Evolutionary conservation across 2,113 vertebrate genomes (phyloP).

Genomic region (Rallus limicola): DNA sequence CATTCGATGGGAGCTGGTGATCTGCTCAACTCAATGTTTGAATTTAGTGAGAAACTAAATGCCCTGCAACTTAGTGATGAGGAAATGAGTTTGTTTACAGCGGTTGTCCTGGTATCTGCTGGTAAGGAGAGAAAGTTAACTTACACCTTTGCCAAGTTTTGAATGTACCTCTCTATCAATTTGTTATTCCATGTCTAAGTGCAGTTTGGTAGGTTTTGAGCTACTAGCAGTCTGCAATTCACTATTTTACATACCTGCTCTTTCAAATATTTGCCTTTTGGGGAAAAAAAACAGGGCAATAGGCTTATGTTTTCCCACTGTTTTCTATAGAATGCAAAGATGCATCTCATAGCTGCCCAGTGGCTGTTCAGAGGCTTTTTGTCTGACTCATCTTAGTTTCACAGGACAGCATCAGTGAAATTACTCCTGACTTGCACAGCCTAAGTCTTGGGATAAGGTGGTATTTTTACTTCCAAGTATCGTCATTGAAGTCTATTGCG

Average conservation of each 20-base stretch:
- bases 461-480: slow-evolving; percentile 18
- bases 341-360: neutral
- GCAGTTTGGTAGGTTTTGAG: neutral
- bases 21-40: slow-evolving; percentile 95
- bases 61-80: slow-evolving; percentile 89
- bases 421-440: slow-evolving; percentile 1
- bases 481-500: neutral
- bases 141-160: neutral
- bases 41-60: slow-evolving; percentile 96
- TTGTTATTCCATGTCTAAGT: neutral
- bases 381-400: neutral
- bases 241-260: neutral
- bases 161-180: neutral
- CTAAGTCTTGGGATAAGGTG: slow-evolving; percentile 11
- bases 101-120: slow-evolving; percentile 95
- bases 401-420: neutral
- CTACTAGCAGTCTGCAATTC: neutral
- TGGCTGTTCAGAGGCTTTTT: neutral
- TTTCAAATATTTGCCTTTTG: neutral
- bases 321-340: neutral
- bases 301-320: neutral
- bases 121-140: slow-evolving; percentile 80
- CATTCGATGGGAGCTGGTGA: slow-evolving; percentile 92
- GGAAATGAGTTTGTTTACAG: slow-evolving; percentile 96
- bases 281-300: neutral